Percentiles rank a stretch among this genome's conserved stretches.
phyloP scores from a whole-genome alignment of 2,888 invertebrate species.

The Dicyrtoma fusca region DNA sequence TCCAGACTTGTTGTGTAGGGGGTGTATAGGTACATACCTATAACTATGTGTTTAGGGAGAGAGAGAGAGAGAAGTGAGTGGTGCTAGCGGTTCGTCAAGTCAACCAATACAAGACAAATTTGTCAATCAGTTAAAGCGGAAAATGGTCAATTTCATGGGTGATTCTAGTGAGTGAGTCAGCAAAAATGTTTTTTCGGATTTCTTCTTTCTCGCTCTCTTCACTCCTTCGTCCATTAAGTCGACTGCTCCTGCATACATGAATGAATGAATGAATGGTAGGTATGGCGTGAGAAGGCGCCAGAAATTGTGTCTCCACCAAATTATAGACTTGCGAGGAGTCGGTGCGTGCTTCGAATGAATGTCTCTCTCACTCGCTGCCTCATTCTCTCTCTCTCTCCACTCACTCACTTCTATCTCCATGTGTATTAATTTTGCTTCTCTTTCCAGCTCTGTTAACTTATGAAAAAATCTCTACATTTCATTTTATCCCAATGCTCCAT shows the following conservation, averaged over 20 bases:
- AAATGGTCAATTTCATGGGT: conserved; percentile 55
- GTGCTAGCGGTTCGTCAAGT: conserved; percentile 22
- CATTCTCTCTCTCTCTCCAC: conserved; percentile 9
- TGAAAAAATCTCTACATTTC: not conserved
- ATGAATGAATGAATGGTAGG: conserved; percentile 51
- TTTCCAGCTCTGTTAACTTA: not conserved
- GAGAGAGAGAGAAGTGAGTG: not conserved
- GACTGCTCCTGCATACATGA: conserved; percentile 40
- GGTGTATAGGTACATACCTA: not conserved
- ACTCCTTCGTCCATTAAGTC: conserved; percentile 34
- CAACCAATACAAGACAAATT: conserved; percentile 46
- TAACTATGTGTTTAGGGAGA: not conserved
- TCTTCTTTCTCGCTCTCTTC: conserved; percentile 23
- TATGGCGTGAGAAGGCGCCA: conserved; percentile 57
- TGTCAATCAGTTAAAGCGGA: conserved; percentile 47
- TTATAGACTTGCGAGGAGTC: conserved; percentile 56
- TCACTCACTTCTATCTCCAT: not conserved
- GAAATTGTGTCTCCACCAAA: conserved; percentile 58
- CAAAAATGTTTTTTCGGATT: conserved; percentile 39
- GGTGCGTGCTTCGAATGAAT: conserved; percentile 56
- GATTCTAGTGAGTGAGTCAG: conserved; percentile 52
- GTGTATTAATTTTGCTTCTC: not conserved
- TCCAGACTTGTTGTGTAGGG: no score
- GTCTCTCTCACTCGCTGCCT: conserved; percentile 44
- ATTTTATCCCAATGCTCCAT: not conserved